Evolutionary conservation across 2,888 invertebrate genomes (phyloP), one percentile per base, ranked within the genome.

Genomic region (Gerris lacustris): DNA sequence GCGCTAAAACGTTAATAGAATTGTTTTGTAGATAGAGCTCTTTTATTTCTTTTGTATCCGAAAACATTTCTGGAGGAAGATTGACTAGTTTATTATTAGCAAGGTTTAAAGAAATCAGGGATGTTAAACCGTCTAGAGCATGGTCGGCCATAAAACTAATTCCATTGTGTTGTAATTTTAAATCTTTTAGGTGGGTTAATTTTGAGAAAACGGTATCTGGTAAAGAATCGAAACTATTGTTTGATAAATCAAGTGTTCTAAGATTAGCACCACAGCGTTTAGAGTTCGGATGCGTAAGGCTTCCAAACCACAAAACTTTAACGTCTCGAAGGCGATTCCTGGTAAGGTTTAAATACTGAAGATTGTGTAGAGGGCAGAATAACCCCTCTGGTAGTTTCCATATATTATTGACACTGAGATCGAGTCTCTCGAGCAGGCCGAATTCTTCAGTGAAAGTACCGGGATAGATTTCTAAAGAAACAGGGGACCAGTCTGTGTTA

Each of bases 1-100:
- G 90, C 67, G 91, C 91, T 55, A 92, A 81, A 17, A 91, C 90
- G 77, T 88, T 88, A 72, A 93, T 86, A 62, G 89, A 88, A 80
- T 93, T 93, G 79, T 92, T 92, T 78, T 89, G 88, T 71, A 92
- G 81, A 80, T 91, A 89, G 78, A 92, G 86, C 81, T 92, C 91
- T 80, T 88, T 88, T 66, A 92, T 82, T 75, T 90, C 88, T 76
- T 88, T 85, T 62, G 89, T 87, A 78, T 91, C 91, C 77, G 88
- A 84, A 79, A 94, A 91, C 70, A 94, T 82, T 79, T 91, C 90
- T 4, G 91, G 90, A 43, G 93, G 92, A 74, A 94, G 83, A 78
- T 88, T 89, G 73, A 87, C 86, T 74, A 94, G 84, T 76, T 88
- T 87, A 81, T 94, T 94, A 80, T 91, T 88, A 69, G 91, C 88